Percentiles rank a stretch among this genome's conserved stretches.
These are phyloP conservation scores for Nesidiocoris tenuis DNA, from an alignment of 2,888 invertebrate species.

Conservation along the genomic window DNA sequence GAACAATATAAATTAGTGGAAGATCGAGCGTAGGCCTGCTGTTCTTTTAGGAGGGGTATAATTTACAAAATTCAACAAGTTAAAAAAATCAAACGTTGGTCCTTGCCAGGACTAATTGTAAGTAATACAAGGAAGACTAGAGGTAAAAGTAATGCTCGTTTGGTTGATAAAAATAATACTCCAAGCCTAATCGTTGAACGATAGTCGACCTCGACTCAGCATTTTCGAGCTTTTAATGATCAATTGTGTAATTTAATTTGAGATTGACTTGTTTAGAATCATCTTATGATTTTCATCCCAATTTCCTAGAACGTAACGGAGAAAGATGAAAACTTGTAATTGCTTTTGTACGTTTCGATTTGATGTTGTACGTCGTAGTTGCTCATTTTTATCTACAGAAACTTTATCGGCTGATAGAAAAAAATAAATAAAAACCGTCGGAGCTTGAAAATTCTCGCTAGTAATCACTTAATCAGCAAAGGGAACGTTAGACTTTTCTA, in stretches of 20 bases:
- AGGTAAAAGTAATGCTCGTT: slow-evolving; percentile 46
- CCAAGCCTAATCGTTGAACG: slow-evolving; percentile 31
- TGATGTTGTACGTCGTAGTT: not conserved
- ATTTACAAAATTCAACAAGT: slow-evolving; percentile 31
- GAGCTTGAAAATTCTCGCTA: not conserved
- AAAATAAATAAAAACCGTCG: not conserved
- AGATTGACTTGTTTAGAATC: not conserved
- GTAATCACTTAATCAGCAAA: too few relatives aligned
- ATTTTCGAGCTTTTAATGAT: not conserved
- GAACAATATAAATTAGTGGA: slow-evolving; percentile 46
- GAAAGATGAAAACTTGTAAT: not conserved
- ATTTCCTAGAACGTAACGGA: too few relatives aligned
- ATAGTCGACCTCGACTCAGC: not conserved
- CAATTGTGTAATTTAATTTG: not conserved
- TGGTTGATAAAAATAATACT: slow-evolving; percentile 30
- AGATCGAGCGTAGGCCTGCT: slow-evolving; percentile 47
- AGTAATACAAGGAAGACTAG: slow-evolving; percentile 46
- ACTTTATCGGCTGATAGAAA: too few relatives aligned
- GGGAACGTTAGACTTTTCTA: too few relatives aligned
- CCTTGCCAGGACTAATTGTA: slow-evolving; percentile 18
- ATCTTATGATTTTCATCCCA: not conserved
- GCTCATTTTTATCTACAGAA: too few relatives aligned
- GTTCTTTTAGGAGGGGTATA: slow-evolving; percentile 42
- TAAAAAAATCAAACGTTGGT: slow-evolving; percentile 35
- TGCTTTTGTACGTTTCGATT: not conserved